Evolutionary conservation across 1,140 invertebrate species (phyloP).

Genomic region (Halesus radiatus): DNA sequence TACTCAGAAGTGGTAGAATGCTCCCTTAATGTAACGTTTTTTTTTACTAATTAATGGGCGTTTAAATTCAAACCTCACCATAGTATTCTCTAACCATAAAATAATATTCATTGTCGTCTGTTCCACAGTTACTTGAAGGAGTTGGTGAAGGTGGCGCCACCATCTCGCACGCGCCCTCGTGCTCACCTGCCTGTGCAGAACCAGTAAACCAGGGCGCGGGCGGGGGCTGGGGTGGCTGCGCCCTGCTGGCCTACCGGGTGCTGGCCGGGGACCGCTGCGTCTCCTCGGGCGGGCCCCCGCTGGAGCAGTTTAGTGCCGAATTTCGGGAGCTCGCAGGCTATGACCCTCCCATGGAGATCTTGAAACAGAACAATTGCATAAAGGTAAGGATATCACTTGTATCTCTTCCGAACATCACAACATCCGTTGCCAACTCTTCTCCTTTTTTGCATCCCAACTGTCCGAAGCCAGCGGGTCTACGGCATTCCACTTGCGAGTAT

Average conservation of each 20-base stretch:
- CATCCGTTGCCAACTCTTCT: too few relatives aligned
- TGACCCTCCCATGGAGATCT: conserved; percentile 60
- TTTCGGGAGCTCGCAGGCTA: conserved; percentile 60
- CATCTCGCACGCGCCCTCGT: neutral
- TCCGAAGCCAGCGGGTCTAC: too few relatives aligned
- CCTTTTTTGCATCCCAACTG: too few relatives aligned
- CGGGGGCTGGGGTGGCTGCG: conserved; percentile 53
- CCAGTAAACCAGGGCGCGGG: conserved; percentile 59
- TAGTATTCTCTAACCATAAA: too few relatives aligned
- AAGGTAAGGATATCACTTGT: conserved; percentile 38
- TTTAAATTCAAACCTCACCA: too few relatives aligned
- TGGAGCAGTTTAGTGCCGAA: conserved; percentile 64
- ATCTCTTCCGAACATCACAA: too few relatives aligned
- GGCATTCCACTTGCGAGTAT: too few relatives aligned
- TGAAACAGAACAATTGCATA: conserved; percentile 61
- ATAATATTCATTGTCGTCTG: neutral
- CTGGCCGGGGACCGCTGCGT: conserved; percentile 65
- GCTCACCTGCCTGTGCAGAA: conserved; percentile 60
- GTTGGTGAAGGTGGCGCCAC: conserved; percentile 49
- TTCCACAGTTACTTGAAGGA: conserved; percentile 47
- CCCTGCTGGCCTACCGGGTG: conserved; percentile 63
- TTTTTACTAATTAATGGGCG: too few relatives aligned
- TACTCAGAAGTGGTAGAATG: too few relatives aligned
- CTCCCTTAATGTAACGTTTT: too few relatives aligned
- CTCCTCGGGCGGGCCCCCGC: conserved; percentile 62